Percentiles rank a stretch among this genome's conserved stretches.
phyloP scores from a whole-genome alignment of 2,113 vertebrate genomes.

The Passer domesticus region DNA sequence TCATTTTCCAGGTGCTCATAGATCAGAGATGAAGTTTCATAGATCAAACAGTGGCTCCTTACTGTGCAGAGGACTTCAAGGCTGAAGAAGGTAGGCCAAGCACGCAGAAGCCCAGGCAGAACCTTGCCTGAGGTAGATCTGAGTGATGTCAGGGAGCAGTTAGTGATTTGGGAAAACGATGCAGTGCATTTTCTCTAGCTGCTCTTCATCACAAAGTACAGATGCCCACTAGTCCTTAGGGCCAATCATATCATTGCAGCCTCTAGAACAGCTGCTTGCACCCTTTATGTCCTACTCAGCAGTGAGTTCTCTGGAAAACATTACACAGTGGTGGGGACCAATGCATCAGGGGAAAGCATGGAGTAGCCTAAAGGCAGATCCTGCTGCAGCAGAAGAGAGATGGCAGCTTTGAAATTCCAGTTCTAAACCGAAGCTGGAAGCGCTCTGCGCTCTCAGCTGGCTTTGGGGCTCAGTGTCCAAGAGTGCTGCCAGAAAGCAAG shows the following conservation, averaged over 20 bases:
- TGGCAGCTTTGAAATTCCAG: neutral
- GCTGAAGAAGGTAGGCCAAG: neutral
- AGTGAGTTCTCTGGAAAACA: neutral
- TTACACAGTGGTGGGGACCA: neutral
- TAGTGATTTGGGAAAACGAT: neutral
- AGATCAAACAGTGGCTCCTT: neutral
- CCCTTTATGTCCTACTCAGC: neutral
- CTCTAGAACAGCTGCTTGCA: neutral
- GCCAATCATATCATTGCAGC: neutral
- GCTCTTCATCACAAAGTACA: neutral
- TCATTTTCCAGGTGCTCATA: neutral
- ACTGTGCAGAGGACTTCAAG: neutral
- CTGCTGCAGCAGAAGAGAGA: neutral
- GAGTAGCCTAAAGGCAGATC: neutral
- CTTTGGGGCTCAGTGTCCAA: neutral
- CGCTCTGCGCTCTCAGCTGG: neutral
- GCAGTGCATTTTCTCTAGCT: neutral
- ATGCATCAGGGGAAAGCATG: neutral
- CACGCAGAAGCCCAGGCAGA: neutral
- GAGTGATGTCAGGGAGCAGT: rapidly evolving
- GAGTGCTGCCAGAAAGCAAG: neutral
- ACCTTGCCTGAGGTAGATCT: neutral
- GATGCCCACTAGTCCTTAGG: neutral
- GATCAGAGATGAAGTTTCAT: neutral
- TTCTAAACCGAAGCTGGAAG: neutral